Conservation (phyloP, 2,113 vertebrate genomes). For the Girardinichthys multiradiatus region DNA sequence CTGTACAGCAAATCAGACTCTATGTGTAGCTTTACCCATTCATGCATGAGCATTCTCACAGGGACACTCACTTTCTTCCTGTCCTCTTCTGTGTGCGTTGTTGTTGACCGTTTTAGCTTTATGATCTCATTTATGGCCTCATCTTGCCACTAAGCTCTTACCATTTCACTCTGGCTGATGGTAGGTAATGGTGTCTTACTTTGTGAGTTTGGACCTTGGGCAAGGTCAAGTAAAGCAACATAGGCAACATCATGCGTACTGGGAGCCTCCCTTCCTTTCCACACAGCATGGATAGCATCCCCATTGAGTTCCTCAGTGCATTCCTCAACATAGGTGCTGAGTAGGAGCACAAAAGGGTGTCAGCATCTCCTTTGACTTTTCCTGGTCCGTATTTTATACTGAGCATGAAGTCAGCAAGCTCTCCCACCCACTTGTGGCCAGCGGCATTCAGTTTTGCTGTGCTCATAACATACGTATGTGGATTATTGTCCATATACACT, state of each 20-base stretch:
- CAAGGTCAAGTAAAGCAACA: not conserved
- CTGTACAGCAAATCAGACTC: not conserved
- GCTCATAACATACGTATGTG: too few species aligned
- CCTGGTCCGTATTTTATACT: too few species aligned
- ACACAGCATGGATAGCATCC: too few species aligned
- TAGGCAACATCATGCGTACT: not conserved
- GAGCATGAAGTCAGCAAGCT: too few species aligned
- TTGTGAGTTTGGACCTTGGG: not conserved
- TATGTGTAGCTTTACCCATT: not conserved
- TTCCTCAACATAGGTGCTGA: too few species aligned
- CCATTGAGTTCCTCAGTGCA: too few species aligned
- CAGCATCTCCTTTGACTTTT: too few species aligned
- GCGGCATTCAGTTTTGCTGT: too few species aligned
- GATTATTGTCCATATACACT: too few species aligned
- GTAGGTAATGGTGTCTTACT: not conserved
- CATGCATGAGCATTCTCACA: not conserved
- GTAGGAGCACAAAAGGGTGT: too few species aligned
- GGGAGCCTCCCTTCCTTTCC: too few species aligned
- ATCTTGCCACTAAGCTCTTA: not conserved
- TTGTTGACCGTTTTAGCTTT: not conserved
- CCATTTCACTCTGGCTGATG: not conserved
- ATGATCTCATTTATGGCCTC: not conserved
- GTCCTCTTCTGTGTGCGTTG: not conserved
- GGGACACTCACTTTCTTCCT: not conserved
- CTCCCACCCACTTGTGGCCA: too few species aligned